Conservation (phyloP, 2,888 invertebrate species). For the Pomacea canaliculata region DNA sequence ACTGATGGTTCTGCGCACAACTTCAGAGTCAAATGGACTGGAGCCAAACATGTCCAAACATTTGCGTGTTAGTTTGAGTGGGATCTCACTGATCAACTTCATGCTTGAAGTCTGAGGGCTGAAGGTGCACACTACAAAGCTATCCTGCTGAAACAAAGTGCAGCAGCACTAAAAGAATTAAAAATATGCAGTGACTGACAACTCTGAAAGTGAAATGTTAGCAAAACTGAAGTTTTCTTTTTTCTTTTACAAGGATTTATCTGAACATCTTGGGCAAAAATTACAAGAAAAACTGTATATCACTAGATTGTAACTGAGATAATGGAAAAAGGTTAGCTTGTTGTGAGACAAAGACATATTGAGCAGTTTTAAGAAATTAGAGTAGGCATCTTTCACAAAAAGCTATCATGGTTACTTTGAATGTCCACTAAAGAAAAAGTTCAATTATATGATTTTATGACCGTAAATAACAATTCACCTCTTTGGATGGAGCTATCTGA, state of each 20-base stretch:
- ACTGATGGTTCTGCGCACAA: slow-evolving; percentile 66
- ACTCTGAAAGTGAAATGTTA: not conserved
- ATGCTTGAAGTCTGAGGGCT: slow-evolving; percentile 76
- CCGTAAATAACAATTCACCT: slow-evolving; percentile 73
- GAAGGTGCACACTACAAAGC: slow-evolving; percentile 82
- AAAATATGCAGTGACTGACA: not conserved
- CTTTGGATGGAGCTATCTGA: slow-evolving; percentile 83
- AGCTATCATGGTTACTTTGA: too few relatives aligned
- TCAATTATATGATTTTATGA: too few relatives aligned
- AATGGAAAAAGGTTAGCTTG: too few relatives aligned
- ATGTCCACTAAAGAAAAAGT: too few relatives aligned
- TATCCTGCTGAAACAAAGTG: slow-evolving; percentile 74
- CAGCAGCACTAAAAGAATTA: not conserved
- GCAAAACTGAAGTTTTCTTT: not conserved
- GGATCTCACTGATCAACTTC: slow-evolving; percentile 76
- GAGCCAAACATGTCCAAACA: slow-evolving; percentile 83
- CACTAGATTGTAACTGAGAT: too few relatives aligned
- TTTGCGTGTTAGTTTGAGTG: slow-evolving; percentile 83
- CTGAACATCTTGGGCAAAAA: not conserved
- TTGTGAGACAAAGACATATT: too few relatives aligned
- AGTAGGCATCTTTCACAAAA: too few relatives aligned
- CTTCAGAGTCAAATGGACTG: slow-evolving; percentile 80
- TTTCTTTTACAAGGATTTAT: not conserved
- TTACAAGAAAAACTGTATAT: too few relatives aligned
- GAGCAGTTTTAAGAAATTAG: too few relatives aligned